phyloP scores from a whole-genome alignment of 2,113 vertebrate genomes.

The Eonycteris spelaea region DNA sequence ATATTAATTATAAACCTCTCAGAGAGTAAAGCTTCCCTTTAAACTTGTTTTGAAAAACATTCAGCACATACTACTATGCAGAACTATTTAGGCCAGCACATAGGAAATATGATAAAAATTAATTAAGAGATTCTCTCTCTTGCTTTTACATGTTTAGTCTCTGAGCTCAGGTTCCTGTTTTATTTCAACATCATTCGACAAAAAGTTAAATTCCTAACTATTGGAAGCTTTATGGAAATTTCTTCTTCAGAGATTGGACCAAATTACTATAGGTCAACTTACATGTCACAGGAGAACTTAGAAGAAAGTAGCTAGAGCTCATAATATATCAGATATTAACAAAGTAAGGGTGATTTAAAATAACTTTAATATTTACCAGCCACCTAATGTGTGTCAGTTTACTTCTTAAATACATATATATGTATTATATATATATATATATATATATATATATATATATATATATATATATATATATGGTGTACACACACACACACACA shows the following conservation, averaged over 20 bases:
- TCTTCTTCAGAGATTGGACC: not conserved
- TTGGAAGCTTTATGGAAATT: not conserved
- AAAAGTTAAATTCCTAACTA: not conserved
- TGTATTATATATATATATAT: not conserved
- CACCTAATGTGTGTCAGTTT: not conserved
- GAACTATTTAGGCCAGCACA: not conserved
- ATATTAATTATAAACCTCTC: not conserved
- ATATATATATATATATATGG: too few species aligned
- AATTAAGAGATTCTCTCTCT: not conserved
- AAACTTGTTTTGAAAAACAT: not conserved
- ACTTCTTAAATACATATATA: not conserved
- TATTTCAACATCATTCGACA: not conserved
- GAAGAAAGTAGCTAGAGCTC: not conserved
- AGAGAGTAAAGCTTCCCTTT: not conserved
- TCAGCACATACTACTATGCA: not conserved
- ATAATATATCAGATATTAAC: not conserved
- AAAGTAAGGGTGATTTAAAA: not conserved
- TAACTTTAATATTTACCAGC: not conserved
- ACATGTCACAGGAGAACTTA: not conserved
- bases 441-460: not conserved
- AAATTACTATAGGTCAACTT: not conserved
- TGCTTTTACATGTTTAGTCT: not conserved
- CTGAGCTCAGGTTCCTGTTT: slow-evolving; percentile 15
- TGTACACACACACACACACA: too few species aligned
- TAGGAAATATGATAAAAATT: not conserved